Evolutionary conservation across 2,797 vertebrate species (phyloP).

Genomic region (Leptatherina wallacei): DNA sequence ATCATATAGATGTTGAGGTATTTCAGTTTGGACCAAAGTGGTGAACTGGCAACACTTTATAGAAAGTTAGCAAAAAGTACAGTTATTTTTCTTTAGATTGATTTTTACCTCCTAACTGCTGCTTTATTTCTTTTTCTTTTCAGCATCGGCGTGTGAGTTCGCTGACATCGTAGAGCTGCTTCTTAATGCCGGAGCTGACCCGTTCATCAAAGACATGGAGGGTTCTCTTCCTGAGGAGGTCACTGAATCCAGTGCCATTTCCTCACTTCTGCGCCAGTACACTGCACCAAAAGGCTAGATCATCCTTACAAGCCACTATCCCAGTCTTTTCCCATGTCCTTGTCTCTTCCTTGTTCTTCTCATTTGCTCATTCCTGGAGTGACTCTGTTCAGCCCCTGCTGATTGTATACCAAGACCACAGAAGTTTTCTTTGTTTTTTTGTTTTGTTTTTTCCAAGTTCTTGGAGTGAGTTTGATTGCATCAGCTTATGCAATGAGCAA

Average conservation of each 20-base stretch:
- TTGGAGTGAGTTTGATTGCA: conserved; percentile 55
- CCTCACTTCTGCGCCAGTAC: conserved; percentile 87
- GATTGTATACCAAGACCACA: conserved; percentile 40
- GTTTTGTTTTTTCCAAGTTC: conserved; percentile 31
- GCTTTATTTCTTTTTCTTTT: not conserved
- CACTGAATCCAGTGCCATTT: conserved; percentile 90
- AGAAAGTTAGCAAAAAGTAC: not conserved
- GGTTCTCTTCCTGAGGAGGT: conserved; percentile 94
- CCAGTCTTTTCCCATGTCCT: not conserved
- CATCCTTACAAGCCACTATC: conserved; percentile 1
- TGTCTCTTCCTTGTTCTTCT: conserved; percentile 18
- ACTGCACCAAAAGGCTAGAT: conserved; percentile 80
- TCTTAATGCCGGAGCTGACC: conserved; percentile 89
- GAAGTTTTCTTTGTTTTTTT: conserved; percentile 40
- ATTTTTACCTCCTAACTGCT: not conserved
- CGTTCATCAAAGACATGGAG: conserved; percentile 91
- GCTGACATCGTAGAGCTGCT: conserved; percentile 93
- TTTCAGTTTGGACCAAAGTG: not conserved
- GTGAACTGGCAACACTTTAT: not conserved
- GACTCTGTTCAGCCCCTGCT: conserved; percentile 40
- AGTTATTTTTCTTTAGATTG: not conserved
- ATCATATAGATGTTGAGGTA: not conserved
- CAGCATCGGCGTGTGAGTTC: conserved; percentile 96
- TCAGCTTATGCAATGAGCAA: conserved; percentile 18
- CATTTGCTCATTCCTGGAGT: conserved; percentile 31